Conservation (phyloP, 2,888 invertebrate species). For the Drosophila percnosoma region DNA sequence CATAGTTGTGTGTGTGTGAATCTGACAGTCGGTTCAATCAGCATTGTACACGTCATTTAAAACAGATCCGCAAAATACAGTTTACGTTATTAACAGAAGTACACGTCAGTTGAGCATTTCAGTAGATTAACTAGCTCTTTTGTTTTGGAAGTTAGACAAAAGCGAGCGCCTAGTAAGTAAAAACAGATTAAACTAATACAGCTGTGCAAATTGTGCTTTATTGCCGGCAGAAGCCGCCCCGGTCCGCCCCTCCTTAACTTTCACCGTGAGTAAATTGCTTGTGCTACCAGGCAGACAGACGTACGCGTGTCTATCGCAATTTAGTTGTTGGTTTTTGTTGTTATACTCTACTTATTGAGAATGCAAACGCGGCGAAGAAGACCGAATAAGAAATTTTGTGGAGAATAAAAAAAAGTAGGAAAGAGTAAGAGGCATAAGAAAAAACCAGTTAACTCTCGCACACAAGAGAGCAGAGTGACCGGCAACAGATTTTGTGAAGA, state of each 20-base stretch:
- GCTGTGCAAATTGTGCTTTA: constrained; percentile 45
- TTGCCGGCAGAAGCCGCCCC: constrained; percentile 33
- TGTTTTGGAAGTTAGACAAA: not conserved
- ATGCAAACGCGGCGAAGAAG: constrained; percentile 20
- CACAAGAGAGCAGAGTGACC: constrained; percentile 22
- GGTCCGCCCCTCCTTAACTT: constrained; percentile 44
- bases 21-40: constrained; percentile 59
- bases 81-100: constrained; percentile 47
- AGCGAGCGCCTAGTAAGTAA: constrained; percentile 9
- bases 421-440: constrained; percentile 13
- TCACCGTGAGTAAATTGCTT: constrained; percentile 50
- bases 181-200: constrained; percentile 34
- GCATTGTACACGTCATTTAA: constrained; percentile 73
- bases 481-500: constrained; percentile 18
- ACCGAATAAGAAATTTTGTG: constrained; percentile 23
- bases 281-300: constrained; percentile 2
- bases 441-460: constrained; percentile 62
- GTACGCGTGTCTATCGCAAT: constrained; percentile 1
- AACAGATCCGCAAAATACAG: constrained; percentile 39
- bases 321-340: constrained; percentile 7
- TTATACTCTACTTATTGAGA: constrained; percentile 20
- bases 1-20: constrained; percentile 7
- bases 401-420: constrained; percentile 4
- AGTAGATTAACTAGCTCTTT: constrained; percentile 9
- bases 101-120: constrained; percentile 65